Percentiles rank a stretch among this genome's conserved stretches.
phyloP scores from a whole-genome alignment of 2,888 invertebrate genomes.

The Cacoxenus indagator region DNA sequence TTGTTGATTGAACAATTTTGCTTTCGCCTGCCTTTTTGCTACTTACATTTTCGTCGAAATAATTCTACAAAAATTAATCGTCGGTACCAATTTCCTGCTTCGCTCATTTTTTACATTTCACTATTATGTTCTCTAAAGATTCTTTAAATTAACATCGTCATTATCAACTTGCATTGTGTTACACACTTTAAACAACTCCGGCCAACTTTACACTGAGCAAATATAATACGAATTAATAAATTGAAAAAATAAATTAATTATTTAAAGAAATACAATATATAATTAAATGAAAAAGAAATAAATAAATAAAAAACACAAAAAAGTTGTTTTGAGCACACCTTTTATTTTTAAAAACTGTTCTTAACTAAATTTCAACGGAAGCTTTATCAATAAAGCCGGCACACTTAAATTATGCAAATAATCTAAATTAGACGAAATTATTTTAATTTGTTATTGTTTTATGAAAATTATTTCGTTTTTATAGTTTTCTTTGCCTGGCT shows the following conservation, averaged over 20 bases:
- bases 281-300: slow-evolving; percentile 37
- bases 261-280: slow-evolving; percentile 24
- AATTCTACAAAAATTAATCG: slow-evolving; percentile 52
- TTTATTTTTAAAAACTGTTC: not conserved
- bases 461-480: not conserved
- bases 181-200: not conserved
- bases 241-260: not conserved
- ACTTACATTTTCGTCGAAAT: slow-evolving; percentile 54
- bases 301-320: slow-evolving; percentile 31
- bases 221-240: not conserved
- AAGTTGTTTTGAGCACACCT: not conserved
- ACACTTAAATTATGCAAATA: slow-evolving; percentile 1
- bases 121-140: slow-evolving; percentile 25
- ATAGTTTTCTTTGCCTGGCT: slow-evolving; percentile 15
- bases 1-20: slow-evolving; percentile 31
- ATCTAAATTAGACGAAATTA: slow-evolving; percentile 4
- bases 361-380: not conserved
- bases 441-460: not conserved
- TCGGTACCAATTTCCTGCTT: slow-evolving; percentile 18
- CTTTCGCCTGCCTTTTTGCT: slow-evolving; percentile 43
- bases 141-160: slow-evolving; percentile 22
- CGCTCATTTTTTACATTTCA: slow-evolving; percentile 47
- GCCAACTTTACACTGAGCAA: slow-evolving; percentile 6
- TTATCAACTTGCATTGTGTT: slow-evolving; percentile 22
- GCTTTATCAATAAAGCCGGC: slow-evolving; percentile 2